Evolutionary conservation across 2,888 invertebrate species (phyloP).

Genomic region (Orthosia gothica): DNA sequence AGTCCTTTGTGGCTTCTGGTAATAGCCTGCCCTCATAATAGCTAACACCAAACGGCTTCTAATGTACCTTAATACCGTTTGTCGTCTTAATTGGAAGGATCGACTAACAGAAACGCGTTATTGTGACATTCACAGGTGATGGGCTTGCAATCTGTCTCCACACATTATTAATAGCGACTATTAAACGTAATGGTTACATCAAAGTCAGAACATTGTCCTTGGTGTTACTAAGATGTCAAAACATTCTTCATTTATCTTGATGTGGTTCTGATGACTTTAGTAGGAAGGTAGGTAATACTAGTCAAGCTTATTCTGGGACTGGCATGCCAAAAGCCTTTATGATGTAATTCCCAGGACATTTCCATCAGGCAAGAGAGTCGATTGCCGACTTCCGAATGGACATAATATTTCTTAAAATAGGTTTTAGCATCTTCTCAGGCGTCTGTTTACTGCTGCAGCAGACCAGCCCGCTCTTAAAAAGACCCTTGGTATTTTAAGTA

Average conservation of each 20-base stretch:
- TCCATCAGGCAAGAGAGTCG: neutral
- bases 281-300: neutral
- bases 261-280: neutral
- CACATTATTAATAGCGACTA: slow-evolving; percentile 41
- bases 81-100: neutral
- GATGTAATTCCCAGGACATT: no score
- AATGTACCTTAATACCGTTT: slow-evolving; percentile 2
- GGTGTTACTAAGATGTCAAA: slow-evolving; percentile 3
- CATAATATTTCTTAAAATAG: neutral
- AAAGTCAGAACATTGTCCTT: slow-evolving; percentile 3
- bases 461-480: neutral
- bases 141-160: slow-evolving; percentile 40
- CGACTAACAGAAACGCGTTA: slow-evolving; percentile 28
- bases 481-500: neutral
- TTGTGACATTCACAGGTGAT: slow-evolving; percentile 35
- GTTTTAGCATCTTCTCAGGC: neutral
- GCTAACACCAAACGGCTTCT: neutral
- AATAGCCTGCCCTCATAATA: neutral
- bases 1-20: neutral
- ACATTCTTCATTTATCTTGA: neutral
- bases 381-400: neutral
- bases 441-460: neutral
- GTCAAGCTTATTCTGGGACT: neutral
- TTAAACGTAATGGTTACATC: slow-evolving; percentile 39
- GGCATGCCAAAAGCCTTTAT: neutral